Base-by-base conservation (phyloP, 2,113 vertebrate species). In the Rattus rattus region DNA sequence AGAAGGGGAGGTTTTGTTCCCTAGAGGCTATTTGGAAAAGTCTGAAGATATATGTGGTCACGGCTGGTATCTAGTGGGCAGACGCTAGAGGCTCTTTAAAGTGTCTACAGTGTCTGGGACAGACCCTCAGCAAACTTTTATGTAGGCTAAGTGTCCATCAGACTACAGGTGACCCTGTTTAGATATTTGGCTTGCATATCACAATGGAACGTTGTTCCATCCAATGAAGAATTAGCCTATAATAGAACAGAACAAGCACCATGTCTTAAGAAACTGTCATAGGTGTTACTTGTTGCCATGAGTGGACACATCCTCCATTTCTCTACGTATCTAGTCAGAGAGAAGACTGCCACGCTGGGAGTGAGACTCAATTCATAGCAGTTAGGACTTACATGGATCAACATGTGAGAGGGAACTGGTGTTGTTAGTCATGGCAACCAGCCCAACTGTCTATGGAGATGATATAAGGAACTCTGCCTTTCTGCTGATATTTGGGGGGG, bases 381-480 rank as follows among this genome's bases (percentile, higher is more conserved):
- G 30, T 63, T 7, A 33, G 3, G 43, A 80, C 47, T 95, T 92
- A 43, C 36, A 61, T 49, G 69, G 87, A 13, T 85, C 87, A 91
- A 28, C 52, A 69, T 39, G 16, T 56, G 72, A 83, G 81, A 59
- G 12, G 61, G 73, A 92, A 33, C 52, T 33, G 76, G 22, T 80
- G 28, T 54, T 95, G 61, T 83, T 79, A 59, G n/a, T 89, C 26
- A 47, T 75, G 69, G 56, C 85, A 79, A 88, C 56, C 70, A 70
- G 91, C 22, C 83, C 52, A 30, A 47, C 72, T 69, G 92, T 56
- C 54, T 49, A 4, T 47, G 22, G 85, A 94, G 77, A 87, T 86
- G 80, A 87, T 7, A 22, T 61, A 84, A 92, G 39, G 79, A 92
- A 90, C 89, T 88, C 17, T 61, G n/a, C 79, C 76, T 75, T 75